Conservation (phyloP, 2,797 vertebrate genomes). For the Agapornis canus region DNA sequence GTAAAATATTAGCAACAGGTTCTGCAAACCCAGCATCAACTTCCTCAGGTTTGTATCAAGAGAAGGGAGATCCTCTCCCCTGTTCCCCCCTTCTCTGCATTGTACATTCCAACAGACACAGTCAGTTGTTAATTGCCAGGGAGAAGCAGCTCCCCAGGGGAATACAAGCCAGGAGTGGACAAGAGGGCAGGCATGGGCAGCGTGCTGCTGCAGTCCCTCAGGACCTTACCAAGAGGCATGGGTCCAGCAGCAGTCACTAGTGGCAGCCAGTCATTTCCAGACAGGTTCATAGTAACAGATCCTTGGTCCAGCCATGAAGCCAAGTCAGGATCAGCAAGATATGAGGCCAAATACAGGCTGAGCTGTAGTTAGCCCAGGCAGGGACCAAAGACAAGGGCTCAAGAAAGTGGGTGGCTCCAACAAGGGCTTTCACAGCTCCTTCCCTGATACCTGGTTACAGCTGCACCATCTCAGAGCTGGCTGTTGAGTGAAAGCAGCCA, state of each 20-base stretch:
- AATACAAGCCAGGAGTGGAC: not conserved
- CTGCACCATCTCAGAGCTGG: not conserved
- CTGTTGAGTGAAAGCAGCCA: not conserved
- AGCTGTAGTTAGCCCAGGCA: not conserved
- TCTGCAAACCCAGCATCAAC: not conserved
- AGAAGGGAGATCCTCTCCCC: not conserved
- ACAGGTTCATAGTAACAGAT: not conserved
- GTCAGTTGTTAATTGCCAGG: rapidly evolving
- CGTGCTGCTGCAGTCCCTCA: not conserved
- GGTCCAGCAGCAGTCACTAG: not conserved
- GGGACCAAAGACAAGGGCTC: not conserved
- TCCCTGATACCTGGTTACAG: not conserved
- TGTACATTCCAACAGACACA: not conserved
- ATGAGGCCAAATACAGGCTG: not conserved
- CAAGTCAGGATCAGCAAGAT: not conserved
- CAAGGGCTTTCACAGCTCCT: not conserved
- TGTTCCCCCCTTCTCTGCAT: not conserved
- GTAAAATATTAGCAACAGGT: not conserved
- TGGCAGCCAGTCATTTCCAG: not conserved
- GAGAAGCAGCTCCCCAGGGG: not conserved
- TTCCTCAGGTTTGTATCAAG: not conserved
- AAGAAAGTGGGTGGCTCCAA: not conserved
- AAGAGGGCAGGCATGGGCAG: not conserved
- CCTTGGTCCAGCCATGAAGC: not conserved
- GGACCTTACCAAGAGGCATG: not conserved